phyloP scores from a whole-genome alignment of 2,888 invertebrate genomes.

The Drosophila neotestacea region DNA sequence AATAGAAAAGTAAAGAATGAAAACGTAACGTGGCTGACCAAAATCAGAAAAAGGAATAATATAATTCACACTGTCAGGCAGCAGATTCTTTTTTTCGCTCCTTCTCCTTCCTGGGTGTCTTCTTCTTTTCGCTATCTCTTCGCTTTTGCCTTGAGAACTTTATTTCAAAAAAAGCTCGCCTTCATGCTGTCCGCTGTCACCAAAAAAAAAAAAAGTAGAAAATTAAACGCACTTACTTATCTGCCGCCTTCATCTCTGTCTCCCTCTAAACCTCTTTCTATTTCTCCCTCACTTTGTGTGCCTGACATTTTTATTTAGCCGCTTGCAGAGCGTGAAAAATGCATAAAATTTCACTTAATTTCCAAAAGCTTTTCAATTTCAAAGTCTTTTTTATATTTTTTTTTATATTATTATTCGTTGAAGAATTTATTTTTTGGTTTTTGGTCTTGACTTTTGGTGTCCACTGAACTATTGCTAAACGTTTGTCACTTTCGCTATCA shows the following conservation, averaged over 20 bases:
- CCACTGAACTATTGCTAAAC: slow-evolving; percentile 66
- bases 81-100: slow-evolving; percentile 32
- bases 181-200: slow-evolving; percentile 68
- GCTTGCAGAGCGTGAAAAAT: slow-evolving; percentile 76
- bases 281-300: slow-evolving; percentile 51
- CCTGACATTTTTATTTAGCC: slow-evolving; percentile 82
- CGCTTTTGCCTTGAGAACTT: slow-evolving; percentile 63
- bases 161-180: slow-evolving; percentile 53
- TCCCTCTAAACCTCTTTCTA: not conserved
- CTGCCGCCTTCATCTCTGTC: slow-evolving; percentile 53
- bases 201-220: slow-evolving; percentile 34
- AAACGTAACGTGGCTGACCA: slow-evolving; percentile 44
- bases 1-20: slow-evolving; percentile 9
- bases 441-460: slow-evolving; percentile 60
- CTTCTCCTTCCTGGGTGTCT: not conserved
- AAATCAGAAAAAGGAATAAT: slow-evolving; percentile 53
- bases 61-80: slow-evolving; percentile 55
- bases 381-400: slow-evolving; percentile 41
- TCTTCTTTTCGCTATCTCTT: slow-evolving; percentile 14
- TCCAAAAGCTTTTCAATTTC: slow-evolving; percentile 70
- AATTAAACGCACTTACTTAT: slow-evolving; percentile 74
- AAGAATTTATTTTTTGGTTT: slow-evolving; percentile 26
- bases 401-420: slow-evolving; percentile 1
- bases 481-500: slow-evolving; percentile 63
- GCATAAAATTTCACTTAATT: slow-evolving; percentile 83